Evolutionary conservation across 2,888 invertebrate species (phyloP), one percentile per base, ranked within the genome.

Genomic region (Perizoma affinitatum): DNA sequence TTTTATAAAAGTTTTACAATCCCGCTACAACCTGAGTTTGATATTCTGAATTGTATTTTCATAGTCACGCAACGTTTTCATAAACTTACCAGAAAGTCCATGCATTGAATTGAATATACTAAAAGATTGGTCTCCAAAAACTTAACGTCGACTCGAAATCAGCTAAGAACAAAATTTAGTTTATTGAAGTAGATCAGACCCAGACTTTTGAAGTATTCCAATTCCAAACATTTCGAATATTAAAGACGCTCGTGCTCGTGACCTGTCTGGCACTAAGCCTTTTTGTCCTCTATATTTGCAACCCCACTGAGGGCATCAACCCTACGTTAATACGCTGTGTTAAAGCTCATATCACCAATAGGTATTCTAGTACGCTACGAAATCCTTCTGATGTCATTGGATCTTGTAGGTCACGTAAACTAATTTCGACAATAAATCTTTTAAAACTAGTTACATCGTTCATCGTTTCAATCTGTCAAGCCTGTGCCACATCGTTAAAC

Each of bases 391-490:
- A 8, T 35, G 47, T 47, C 51, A 51, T 46, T 55, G 55, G 51
- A 60, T 6, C 49, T 22, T 11, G 6, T 22, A 3, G 22, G 22
- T 22, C 3, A 22, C 22, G 22, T 22, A 51, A 41, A 44, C 6
- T 22, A 2, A 43, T 44, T 51, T 46, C 41, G 0, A 43, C 53
- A 35, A 53, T 53, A 49, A 61, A 56, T 57, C 53, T 49, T 48
- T 36, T 41, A 33, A 56, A 61, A 52, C 22, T 22, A 22, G 22
- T 57, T 36, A 53, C 45, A 11, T 36, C 36, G 41, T 55, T 55
- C 63, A 68, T 69, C 71, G 61, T 66, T 70, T 65, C 68, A 59
- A 68, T 67, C 22, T 22, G 22, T 22, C 64, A 63, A 67, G n/a
- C 51, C 34, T 40, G 22, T 43, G 58, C 63, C 62, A 65, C 66